These are phyloP conservation scores for Remorina albescens DNA, from an alignment of 2,797 vertebrate species.

Conservation along the genomic window DNA sequence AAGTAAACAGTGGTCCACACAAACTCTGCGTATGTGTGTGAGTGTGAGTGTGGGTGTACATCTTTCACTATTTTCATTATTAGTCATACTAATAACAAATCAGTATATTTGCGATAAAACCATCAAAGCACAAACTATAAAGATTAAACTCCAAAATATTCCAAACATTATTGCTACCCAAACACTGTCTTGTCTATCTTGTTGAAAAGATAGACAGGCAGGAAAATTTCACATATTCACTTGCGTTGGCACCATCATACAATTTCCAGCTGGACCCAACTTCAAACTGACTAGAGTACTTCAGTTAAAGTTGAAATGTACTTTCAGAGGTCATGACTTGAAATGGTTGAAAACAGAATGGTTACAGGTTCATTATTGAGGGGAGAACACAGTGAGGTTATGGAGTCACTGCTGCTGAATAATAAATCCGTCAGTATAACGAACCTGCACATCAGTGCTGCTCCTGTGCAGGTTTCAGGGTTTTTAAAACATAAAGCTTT, in stretches of 20 bases:
- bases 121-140: too few relatives aligned
- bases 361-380: not conserved
- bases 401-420: not conserved
- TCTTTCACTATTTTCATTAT: not conserved
- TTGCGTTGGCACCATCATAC: not conserved
- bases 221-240: not conserved
- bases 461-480: constrained; percentile 9
- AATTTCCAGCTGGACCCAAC: not conserved
- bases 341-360: not conserved
- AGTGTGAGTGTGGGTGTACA: not conserved
- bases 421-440: not conserved
- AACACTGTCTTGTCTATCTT: too few relatives aligned
- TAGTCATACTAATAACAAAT: not conserved
- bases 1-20: constrained; percentile 56
- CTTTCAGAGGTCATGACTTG: not conserved
- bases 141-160: not conserved
- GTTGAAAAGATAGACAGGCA: too few relatives aligned
- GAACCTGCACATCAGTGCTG: not conserved
- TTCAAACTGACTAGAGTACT: not conserved
- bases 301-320: not conserved
- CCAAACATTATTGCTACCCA: not conserved
- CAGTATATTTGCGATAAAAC: too few relatives aligned
- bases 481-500: constrained; percentile 13
- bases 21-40: constrained; percentile 2
- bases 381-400: not conserved